Percentiles rank a stretch among this genome's conserved stretches.
Evolutionary conservation across 2,888 invertebrate species (phyloP).

Genomic region (Cheilosia grossa): DNA sequence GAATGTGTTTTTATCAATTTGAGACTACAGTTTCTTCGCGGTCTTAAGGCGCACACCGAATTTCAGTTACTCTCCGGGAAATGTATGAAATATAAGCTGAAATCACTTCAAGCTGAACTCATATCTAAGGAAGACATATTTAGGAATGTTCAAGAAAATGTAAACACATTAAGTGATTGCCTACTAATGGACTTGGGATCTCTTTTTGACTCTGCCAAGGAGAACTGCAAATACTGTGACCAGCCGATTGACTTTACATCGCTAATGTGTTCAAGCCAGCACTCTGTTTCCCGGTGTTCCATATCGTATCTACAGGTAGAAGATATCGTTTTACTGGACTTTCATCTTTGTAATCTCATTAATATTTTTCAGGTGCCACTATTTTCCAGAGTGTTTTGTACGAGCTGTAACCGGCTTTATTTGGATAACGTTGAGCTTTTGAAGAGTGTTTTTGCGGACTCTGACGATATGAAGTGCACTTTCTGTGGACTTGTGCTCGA

Average conservation of each 20-base stretch:
- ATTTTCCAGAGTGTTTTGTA: constrained; percentile 78
- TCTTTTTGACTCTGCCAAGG: constrained; percentile 50
- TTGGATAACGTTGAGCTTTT: constrained; percentile 76
- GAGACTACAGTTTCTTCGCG: constrained; percentile 51
- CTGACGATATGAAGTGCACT: constrained; percentile 76
- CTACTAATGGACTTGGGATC: constrained; percentile 52
- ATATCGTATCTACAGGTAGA: constrained; percentile 79
- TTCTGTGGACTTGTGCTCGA: constrained; percentile 76
- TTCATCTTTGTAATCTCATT: background rate
- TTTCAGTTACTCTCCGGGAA: constrained; percentile 78
- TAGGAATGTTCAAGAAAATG: constrained; percentile 58
- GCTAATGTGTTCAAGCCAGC: constrained; percentile 75
- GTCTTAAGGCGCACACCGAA: constrained; percentile 46
- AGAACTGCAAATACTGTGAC: constrained; percentile 76
- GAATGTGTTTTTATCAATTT: constrained; percentile 61
- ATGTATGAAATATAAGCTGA: constrained; percentile 74
- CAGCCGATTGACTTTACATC: constrained; percentile 57
- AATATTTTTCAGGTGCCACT: constrained; percentile 75
- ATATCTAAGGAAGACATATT: constrained; percentile 63
- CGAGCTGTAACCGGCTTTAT: constrained; percentile 77
- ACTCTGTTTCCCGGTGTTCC: constrained; percentile 77
- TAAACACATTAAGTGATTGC: constrained; percentile 57
- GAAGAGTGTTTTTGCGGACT: constrained; percentile 77
- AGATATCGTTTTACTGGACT: background rate
- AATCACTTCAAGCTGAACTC: constrained; percentile 26